Percentiles rank a stretch among this genome's conserved stretches.
These are phyloP conservation scores for Chrysocyon brachyurus DNA, from an alignment of 2,797 vertebrate species.

Conservation along the genomic window DNA sequence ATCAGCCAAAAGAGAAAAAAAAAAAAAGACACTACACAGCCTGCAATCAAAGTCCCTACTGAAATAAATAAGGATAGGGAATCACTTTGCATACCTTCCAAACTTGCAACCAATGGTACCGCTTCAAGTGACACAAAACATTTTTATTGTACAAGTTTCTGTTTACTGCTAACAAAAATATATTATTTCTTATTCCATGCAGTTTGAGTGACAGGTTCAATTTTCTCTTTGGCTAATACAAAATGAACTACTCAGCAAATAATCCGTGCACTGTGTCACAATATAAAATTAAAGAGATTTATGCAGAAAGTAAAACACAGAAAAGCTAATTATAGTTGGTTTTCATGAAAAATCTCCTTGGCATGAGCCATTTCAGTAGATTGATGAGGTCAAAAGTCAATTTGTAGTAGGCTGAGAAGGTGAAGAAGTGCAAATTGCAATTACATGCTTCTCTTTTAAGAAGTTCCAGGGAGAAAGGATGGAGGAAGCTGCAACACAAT, in stretches of 20 bases:
- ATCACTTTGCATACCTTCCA: background rate
- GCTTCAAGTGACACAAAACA: slow-evolving; percentile 62
- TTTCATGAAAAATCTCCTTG: slow-evolving; percentile 55
- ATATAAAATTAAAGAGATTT: slow-evolving; percentile 70
- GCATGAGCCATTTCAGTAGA: slow-evolving; percentile 5
- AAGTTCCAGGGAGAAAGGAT: background rate
- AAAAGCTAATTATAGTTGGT: slow-evolving; percentile 26
- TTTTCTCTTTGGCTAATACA: slow-evolving; percentile 55
- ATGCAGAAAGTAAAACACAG: slow-evolving; percentile 12
- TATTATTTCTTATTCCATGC: slow-evolving; percentile 45
- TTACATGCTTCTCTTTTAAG: background rate
- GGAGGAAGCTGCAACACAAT: background rate
- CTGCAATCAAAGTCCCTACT: background rate
- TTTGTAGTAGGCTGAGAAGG: background rate
- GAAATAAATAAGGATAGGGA: slow-evolving; percentile 23
- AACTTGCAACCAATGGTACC: slow-evolving; percentile 17
- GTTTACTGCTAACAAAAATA: slow-evolving; percentile 59
- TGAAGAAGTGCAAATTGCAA: background rate
- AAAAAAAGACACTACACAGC: background rate
- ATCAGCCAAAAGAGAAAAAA: background rate
- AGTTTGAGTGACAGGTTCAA: slow-evolving; percentile 72
- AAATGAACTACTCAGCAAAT: slow-evolving; percentile 65
- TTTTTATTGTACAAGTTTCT: slow-evolving; percentile 60
- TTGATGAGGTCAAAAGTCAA: slow-evolving; percentile 33
- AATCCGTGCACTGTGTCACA: background rate